A percentile compares a stretch with the other conserved stretches of the same genome.
These are phyloP conservation scores for Apamea sordens DNA, from an alignment of 2,888 invertebrate species.

Conservation along the genomic window DNA sequence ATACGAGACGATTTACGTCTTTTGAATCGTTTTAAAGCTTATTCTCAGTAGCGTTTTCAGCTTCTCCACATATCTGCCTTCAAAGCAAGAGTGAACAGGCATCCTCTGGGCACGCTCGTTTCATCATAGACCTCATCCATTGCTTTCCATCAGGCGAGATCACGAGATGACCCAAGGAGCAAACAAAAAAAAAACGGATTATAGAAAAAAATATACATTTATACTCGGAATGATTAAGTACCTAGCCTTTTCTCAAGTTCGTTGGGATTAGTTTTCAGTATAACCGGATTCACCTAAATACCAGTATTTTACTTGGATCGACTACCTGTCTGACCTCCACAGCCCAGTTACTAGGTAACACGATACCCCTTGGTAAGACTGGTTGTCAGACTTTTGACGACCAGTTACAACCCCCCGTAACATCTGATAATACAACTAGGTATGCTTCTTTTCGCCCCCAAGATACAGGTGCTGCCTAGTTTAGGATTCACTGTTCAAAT, in stretches of 20 bases:
- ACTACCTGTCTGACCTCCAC: not conserved
- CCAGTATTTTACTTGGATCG: not conserved
- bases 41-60: not conserved
- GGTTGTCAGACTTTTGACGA: not conserved
- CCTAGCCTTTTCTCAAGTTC: not conserved
- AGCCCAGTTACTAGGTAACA: not conserved
- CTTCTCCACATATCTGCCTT: too few relatives aligned
- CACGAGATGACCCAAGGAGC: too few relatives aligned
- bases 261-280: not conserved
- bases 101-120: too few relatives aligned
- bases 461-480: not conserved
- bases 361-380: not conserved
- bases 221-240: too few relatives aligned
- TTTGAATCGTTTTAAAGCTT: not conserved
- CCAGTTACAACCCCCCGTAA: not conserved
- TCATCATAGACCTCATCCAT: too few relatives aligned
- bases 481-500: not conserved
- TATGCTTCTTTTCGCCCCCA: not conserved
- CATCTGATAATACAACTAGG: not conserved
- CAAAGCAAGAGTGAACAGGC: too few relatives aligned
- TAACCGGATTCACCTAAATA: not conserved
- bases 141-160: too few relatives aligned
- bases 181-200: too few relatives aligned
- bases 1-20: not conserved
- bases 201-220: too few relatives aligned